Conservation (phyloP, 1,140 invertebrate species). For the Tenebrio molitor region DNA sequence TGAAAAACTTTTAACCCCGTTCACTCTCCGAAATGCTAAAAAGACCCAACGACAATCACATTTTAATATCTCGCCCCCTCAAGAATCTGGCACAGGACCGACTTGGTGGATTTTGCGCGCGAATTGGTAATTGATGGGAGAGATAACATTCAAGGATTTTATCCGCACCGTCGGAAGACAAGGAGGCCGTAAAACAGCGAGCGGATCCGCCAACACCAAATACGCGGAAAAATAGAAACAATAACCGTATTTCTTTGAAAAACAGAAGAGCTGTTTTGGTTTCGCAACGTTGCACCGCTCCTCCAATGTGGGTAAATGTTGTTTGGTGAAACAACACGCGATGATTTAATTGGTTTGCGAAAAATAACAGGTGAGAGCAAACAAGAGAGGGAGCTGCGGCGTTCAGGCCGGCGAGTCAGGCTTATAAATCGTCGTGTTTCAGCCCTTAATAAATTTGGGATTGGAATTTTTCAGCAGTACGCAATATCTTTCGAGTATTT, state of each 20-base stretch:
- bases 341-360: slow-evolving; percentile 9
- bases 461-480: not conserved
- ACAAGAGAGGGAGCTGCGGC: too few relatives aligned
- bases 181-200: slow-evolving; percentile 1
- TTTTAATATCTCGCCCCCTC: slow-evolving; percentile 21
- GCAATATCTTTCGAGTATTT: slow-evolving; percentile 36
- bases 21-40: slow-evolving; percentile 20
- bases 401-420: too few relatives aligned
- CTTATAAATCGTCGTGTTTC: not conserved
- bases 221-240: slow-evolving; percentile 31
- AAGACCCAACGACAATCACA: slow-evolving; percentile 25
- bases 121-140: slow-evolving; percentile 21
- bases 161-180: not conserved
- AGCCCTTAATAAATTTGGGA: slow-evolving; percentile 15
- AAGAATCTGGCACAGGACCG: slow-evolving; percentile 15
- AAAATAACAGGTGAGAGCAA: not conserved
- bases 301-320: too few relatives aligned
- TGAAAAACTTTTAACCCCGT: slow-evolving; percentile 39
- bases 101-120: too few relatives aligned
- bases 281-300: not conserved
- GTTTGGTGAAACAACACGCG: not conserved
- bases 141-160: slow-evolving; percentile 15
- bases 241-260: slow-evolving; percentile 25
- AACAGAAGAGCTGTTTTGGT: not conserved
- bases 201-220: slow-evolving; percentile 22